Evolutionary conservation across 2,888 invertebrate species (phyloP).

Genomic region (Cosmia pyralina): DNA sequence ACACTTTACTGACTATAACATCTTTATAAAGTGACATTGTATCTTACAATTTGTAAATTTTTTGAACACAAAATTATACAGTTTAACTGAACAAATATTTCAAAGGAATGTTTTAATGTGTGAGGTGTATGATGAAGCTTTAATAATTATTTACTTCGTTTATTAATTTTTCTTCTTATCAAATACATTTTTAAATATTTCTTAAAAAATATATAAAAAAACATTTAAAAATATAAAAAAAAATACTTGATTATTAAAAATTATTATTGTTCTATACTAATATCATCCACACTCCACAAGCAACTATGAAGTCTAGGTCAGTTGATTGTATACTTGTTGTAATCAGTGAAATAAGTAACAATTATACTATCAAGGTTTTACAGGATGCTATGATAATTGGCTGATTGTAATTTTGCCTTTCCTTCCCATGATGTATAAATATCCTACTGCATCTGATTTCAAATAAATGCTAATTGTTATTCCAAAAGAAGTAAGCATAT

Average conservation of each 20-base stretch:
- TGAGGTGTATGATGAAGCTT: neutral
- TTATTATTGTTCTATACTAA: slow-evolving; percentile 16
- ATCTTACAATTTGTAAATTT: neutral
- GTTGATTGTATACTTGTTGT: slow-evolving; percentile 41
- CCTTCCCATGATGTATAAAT: slow-evolving; percentile 63
- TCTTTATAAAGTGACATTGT: neutral
- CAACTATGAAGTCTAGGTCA: slow-evolving; percentile 32
- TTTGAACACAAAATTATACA: neutral
- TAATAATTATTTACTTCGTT: too few species aligned
- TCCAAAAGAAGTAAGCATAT: slow-evolving; percentile 23
- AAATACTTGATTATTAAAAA: too few species aligned
- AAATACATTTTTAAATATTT: too few species aligned
- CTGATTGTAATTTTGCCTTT: slow-evolving; percentile 62
- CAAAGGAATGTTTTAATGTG: neutral
- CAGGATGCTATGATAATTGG: slow-evolving; percentile 67
- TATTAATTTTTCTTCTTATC: too few species aligned
- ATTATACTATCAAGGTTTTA: slow-evolving; percentile 62
- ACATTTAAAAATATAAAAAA: too few species aligned
- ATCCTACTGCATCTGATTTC: slow-evolving; percentile 52
- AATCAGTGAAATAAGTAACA: slow-evolving; percentile 50
- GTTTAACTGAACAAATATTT: slow-evolving; percentile 1
- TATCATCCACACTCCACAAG: neutral
- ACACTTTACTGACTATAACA: neutral
- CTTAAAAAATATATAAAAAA: too few species aligned
- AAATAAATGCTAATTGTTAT: slow-evolving; percentile 41